phyloP scores from a whole-genome alignment of 1,140 invertebrate genomes.

The Pogonognathellus flavescens region DNA sequence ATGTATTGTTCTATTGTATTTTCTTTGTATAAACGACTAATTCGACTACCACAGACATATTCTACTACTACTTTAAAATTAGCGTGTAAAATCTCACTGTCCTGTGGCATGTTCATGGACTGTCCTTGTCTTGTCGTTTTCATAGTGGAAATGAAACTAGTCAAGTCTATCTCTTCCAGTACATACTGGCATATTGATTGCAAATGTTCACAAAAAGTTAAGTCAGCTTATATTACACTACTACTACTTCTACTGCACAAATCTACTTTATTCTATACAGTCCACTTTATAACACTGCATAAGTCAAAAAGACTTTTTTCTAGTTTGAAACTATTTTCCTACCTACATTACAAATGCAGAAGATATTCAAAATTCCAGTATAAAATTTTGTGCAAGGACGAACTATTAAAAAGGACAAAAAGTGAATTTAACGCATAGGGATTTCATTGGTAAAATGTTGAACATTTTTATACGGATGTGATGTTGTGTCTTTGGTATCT shows the following conservation, averaged over 20 bases:
- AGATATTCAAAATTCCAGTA: too few relatives aligned
- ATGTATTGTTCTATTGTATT: slow-evolving; percentile 40
- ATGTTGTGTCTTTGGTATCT: not conserved
- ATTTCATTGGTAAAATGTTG: not conserved
- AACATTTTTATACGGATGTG: not conserved
- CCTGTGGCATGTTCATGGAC: slow-evolving; percentile 47
- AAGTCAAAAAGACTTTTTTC: too few relatives aligned
- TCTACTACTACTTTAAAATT: slow-evolving; percentile 41
- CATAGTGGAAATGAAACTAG: not conserved
- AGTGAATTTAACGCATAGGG: too few relatives aligned
- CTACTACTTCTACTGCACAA: not conserved
- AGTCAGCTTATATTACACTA: slow-evolving; percentile 43
- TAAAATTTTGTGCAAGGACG: too few relatives aligned
- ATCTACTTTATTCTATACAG: slow-evolving; percentile 7
- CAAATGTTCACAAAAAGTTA: slow-evolving; percentile 50
- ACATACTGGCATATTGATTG: slow-evolving; percentile 40
- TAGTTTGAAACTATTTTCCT: too few relatives aligned
- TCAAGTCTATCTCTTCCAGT: slow-evolving; percentile 15
- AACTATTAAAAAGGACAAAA: too few relatives aligned
- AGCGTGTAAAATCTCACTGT: slow-evolving; percentile 38
- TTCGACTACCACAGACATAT: slow-evolving; percentile 36
- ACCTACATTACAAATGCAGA: too few relatives aligned
- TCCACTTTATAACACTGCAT: not conserved
- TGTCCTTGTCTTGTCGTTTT: slow-evolving; percentile 46
- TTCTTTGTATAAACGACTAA: slow-evolving; percentile 49